A percentile compares a stretch with the other conserved stretches of the same genome.
Evolutionary conservation across 2,888 invertebrate genomes (phyloP).

Genomic region (Epinotia bilunana): DNA sequence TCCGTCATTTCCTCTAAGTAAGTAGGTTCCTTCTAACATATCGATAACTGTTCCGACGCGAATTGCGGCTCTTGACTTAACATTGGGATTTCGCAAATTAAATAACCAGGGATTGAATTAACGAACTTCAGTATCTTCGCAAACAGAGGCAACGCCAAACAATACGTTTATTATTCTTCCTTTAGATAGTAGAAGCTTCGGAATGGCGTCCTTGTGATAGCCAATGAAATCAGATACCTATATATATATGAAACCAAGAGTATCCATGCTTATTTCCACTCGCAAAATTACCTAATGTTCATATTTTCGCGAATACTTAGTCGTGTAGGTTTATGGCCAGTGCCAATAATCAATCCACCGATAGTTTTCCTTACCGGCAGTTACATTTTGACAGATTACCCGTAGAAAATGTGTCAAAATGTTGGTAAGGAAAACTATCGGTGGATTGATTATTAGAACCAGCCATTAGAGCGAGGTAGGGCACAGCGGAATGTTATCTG

Average conservation of each 20-base stretch:
- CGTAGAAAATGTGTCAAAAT: too few species aligned
- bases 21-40: constrained; percentile 6
- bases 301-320: background rate
- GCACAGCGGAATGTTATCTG: too few species aligned
- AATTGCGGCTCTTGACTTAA: background rate
- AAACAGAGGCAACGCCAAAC: background rate
- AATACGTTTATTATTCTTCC: background rate
- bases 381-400: too few species aligned
- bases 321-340: too few species aligned
- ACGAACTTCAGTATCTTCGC: too few species aligned
- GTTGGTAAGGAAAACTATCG: too few species aligned
- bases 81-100: constrained; percentile 13
- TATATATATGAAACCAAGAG: background rate
- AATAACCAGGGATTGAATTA: too few species aligned
- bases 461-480: too few species aligned
- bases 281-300: background rate
- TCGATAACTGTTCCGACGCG: constrained; percentile 8
- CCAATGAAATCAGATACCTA: background rate
- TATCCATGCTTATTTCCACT: background rate
- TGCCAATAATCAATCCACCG: too few species aligned
- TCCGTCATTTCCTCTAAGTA: constrained; percentile 37
- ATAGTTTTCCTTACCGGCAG: too few species aligned
- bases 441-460: too few species aligned
- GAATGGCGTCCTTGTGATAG: background rate
- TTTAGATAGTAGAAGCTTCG: background rate